Evolutionary conservation across 2,797 vertebrate species (phyloP).

Genomic region (Poliocrania exsul): DNA sequence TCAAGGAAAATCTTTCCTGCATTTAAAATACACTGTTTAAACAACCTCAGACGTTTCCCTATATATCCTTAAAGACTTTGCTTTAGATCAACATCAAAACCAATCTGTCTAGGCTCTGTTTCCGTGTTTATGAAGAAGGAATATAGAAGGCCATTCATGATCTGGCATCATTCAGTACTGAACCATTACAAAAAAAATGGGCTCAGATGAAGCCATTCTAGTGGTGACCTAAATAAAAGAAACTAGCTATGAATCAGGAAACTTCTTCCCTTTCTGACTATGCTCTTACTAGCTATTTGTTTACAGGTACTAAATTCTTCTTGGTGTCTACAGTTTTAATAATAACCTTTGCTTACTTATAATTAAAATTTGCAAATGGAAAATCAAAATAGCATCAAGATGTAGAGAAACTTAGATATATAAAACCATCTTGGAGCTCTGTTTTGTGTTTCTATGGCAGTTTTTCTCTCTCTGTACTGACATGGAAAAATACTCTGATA

Average conservation of each 20-base stretch:
- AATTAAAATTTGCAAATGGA: conserved; percentile 42
- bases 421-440: conserved; percentile 15
- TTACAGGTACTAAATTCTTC: neutral
- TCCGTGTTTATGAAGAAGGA: conserved; percentile 5
- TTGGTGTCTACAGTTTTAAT: neutral
- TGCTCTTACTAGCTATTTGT: neutral
- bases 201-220: conserved; percentile 19
- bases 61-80: conserved; percentile 8
- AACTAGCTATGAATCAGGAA: conserved; percentile 9
- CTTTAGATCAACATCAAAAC: conserved; percentile 20
- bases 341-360: neutral
- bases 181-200: conserved; percentile 4
- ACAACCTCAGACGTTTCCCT: neutral
- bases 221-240: conserved; percentile 42
- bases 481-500: conserved; percentile 32
- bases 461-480: conserved; percentile 34
- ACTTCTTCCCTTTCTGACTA: neutral
- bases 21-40: conserved; percentile 27
- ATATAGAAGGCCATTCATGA: conserved; percentile 34
- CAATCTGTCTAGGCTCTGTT: neutral
- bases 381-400: conserved; percentile 16
- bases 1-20: conserved; percentile 27
- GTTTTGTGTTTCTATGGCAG: conserved; percentile 40
- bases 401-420: conserved; percentile 16
- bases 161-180: conserved; percentile 6